phyloP scores from a whole-genome alignment of 2,113 vertebrate genomes.

The Peromyscus polionotus region DNA sequence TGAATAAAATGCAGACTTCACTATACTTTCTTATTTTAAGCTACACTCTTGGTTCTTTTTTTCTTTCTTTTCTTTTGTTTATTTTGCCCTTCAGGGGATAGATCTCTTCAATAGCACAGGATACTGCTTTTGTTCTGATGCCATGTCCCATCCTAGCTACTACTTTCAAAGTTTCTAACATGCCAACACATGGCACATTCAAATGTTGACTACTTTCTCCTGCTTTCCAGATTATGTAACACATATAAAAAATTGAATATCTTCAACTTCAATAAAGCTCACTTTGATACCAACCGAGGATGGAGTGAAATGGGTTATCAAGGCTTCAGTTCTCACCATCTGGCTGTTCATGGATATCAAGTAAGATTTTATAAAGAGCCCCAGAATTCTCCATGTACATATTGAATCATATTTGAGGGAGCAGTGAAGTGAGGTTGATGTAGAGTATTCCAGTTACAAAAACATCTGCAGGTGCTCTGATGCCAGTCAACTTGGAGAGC shows the following conservation, averaged over 20 bases:
- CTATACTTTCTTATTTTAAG: background rate
- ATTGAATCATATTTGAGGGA: background rate
- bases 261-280: background rate
- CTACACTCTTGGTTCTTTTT: background rate
- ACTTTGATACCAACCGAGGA: background rate
- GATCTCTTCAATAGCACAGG: background rate
- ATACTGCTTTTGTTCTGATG: background rate
- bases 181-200: background rate
- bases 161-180: background rate
- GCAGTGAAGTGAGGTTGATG: background rate
- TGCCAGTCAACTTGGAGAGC: background rate
- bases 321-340: background rate
- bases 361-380: background rate
- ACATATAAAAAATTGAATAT: background rate
- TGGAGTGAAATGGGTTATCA: background rate
- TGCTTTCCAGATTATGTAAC: background rate
- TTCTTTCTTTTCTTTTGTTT: background rate
- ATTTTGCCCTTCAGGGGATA: background rate
- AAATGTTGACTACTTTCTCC: background rate
- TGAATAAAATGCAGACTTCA: background rate
- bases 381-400: background rate
- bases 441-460: background rate
- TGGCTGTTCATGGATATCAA: background rate
- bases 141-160: background rate
- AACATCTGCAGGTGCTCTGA: background rate